Percentiles rank a stretch among this genome's conserved stretches.
phyloP scores from a whole-genome alignment of 92 coral and sea anemone species.

The Porites lobata region DNA sequence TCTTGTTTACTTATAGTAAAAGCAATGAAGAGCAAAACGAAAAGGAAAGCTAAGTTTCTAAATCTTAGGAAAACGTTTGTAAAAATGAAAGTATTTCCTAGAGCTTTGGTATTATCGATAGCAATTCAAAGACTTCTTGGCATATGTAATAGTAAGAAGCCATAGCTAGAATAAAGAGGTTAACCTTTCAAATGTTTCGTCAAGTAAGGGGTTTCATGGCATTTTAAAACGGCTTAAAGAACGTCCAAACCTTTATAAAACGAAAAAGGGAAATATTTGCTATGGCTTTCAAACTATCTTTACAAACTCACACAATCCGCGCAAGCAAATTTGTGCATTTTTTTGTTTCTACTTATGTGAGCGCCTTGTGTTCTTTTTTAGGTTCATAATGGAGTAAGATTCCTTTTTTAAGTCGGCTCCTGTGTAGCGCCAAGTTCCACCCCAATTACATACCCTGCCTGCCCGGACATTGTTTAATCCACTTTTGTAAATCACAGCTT shows the following conservation, averaged over 20 bases:
- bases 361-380: background rate
- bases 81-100: background rate
- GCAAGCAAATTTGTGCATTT: constrained; percentile 7
- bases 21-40: background rate
- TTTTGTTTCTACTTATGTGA: constrained; percentile 4
- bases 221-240: background rate
- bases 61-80: no score
- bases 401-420: constrained; percentile 28
- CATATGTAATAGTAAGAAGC: no score
- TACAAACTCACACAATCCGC: background rate
- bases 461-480: background rate
- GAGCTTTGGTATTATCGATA: background rate
- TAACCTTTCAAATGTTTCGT: background rate
- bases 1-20: background rate
- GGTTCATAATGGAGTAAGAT: constrained; percentile 6
- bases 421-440: background rate
- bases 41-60: background rate
- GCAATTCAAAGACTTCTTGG: no score
- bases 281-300: background rate
- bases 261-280: background rate
- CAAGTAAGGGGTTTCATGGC: background rate
- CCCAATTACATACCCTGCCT: background rate
- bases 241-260: constrained; percentile 1
- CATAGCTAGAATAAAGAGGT: background rate
- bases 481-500: constrained; percentile 32